Evolutionary conservation across 2,797 vertebrate species (phyloP).

Genomic region (Halcyon leucocephala): DNA sequence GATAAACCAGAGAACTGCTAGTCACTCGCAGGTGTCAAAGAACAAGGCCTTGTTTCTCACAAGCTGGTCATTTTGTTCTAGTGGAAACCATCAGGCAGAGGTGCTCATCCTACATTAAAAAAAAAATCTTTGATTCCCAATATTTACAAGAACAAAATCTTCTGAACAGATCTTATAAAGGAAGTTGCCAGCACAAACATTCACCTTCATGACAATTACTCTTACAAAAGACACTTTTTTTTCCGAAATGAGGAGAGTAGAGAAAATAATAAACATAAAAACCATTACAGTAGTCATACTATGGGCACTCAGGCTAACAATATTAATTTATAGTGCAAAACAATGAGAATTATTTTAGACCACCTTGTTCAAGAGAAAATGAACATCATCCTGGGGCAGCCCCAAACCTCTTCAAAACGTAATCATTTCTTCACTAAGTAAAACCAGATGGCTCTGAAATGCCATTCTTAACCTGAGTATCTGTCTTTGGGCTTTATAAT

Average conservation of each 20-base stretch:
- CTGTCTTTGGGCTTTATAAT: background rate
- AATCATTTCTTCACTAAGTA: background rate
- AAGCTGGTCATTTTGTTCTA: background rate
- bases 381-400: background rate
- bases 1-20: too few relatives aligned
- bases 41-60: background rate
- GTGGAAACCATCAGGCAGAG: background rate
- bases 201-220: background rate
- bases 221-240: background rate
- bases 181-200: background rate
- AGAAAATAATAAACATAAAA: background rate
- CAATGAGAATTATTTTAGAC: background rate
- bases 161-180: background rate
- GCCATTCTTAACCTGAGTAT: background rate
- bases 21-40: background rate
- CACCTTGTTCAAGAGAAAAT: background rate
- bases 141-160: background rate
- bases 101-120: background rate
- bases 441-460: background rate
- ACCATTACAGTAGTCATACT: background rate
- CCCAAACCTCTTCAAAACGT: background rate
- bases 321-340: background rate
- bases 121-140: background rate
- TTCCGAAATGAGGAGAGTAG: background rate
- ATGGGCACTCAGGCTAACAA: background rate